Evolutionary conservation across 1,140 invertebrate species (phyloP), one percentile per base, ranked within the genome.

Genomic region (Pogonognathellus flavescens): DNA sequence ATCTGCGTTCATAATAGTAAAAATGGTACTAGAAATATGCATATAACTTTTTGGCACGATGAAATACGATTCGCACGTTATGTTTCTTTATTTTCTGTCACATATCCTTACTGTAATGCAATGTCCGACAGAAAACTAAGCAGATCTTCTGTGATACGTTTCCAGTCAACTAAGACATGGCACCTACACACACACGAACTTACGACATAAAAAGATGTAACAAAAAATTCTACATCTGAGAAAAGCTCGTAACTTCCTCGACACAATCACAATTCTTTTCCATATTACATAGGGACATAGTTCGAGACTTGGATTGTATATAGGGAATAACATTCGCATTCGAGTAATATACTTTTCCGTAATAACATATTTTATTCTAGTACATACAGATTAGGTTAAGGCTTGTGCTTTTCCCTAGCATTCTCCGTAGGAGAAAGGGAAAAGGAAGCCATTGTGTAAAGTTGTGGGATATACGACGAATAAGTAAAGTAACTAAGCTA

Each of bases 41-140:
- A 82, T 41, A 31, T 59, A 20, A n/a, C 16, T 49, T 62, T 52
- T 49, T 50, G 41, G 70, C 25, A 76, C 13, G 31, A 76, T 76
- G 70, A 76, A 41, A 18, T 76, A 76, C 31, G 41, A 50, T 16
- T 76, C 41, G 31, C 70, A 76, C 70, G 70, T 76, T 18, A 20
- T 25, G 41, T 60, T 83, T 70, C 52, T 83, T 72, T 70, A 72
- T 66, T 53, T 72, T 50, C 60, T 83, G 57, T 41, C 59, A 83
- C 49, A 41, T 50, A 66, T 25, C 31, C 41, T 66, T 1, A 76
- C 31, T 76, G 41, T 31, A 50, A 76, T 76, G 16, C 70, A 76
- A 76, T n/a, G 16, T 49, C 31, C 16, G 14, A 41, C 31, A 76
- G 25, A 9, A 41, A 50, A 8, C 31, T 49, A 18, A 50, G 41